phyloP scores from a whole-genome alignment of 2,113 vertebrate genomes.

The Euleptes europaea region DNA sequence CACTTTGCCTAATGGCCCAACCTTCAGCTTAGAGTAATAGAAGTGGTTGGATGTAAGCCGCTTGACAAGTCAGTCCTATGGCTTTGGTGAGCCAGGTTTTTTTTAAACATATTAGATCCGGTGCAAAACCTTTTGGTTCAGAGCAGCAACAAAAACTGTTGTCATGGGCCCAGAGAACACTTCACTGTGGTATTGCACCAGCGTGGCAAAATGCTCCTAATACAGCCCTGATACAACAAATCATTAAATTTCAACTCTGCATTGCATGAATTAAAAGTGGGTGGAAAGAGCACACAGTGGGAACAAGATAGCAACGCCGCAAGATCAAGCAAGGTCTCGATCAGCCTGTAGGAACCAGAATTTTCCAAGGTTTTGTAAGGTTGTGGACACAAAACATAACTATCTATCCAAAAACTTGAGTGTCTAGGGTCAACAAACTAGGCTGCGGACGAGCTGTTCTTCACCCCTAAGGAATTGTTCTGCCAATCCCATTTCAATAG shows the following conservation, averaged over 20 bases:
- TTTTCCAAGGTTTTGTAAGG: not conserved
- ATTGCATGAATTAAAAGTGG: not conserved
- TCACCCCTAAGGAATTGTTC: not conserved
- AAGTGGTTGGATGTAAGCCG: not conserved
- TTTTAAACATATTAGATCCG: too few relatives aligned
- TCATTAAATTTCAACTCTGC: not conserved
- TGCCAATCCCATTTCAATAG: not conserved
- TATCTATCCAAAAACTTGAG: not conserved
- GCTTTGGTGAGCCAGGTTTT: not conserved
- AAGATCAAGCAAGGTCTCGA: not conserved
- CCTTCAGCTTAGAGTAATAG: not conserved
- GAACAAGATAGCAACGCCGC: not conserved
- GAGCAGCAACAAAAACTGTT: not conserved
- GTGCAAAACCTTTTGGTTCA: not conserved
- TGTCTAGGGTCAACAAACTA: not conserved
- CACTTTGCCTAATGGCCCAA: not conserved
- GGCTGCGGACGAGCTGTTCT: not conserved
- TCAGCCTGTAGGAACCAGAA: not conserved
- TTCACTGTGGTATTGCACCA: too few relatives aligned
- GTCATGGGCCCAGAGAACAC: too few relatives aligned
- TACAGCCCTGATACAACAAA: not conserved
- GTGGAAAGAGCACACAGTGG: not conserved
- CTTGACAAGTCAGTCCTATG: conserved; percentile 9
- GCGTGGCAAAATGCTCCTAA: not conserved
- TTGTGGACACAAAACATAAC: not conserved